phyloP scores from a whole-genome alignment of 23 tunicate species.

The Ciona savignyi region DNA sequence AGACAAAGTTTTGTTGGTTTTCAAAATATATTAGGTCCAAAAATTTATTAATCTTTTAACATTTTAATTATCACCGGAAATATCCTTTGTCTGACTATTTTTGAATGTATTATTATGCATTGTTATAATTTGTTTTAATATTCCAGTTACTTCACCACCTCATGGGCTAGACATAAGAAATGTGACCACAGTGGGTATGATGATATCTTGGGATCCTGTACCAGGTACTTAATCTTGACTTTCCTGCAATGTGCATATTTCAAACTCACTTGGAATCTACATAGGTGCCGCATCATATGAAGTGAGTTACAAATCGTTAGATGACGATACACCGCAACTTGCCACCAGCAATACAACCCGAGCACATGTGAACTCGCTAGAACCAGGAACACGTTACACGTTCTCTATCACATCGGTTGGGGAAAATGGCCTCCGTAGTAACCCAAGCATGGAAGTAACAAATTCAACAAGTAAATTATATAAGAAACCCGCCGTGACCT shows the following conservation, averaged over 20 bases:
- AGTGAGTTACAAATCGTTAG: not conserved
- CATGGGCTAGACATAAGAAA: conserved; percentile 2
- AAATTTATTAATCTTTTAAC: no score
- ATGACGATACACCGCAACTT: not conserved
- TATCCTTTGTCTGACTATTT: no score
- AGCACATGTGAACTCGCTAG: not conserved
- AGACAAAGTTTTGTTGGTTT: no score
- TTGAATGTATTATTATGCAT: no score
- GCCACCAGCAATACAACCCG: not conserved
- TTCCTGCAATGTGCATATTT: no score
- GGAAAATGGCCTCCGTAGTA: not conserved
- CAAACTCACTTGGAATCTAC: no score
- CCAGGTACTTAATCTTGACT: no score
- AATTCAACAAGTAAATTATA: conserved; percentile 1
- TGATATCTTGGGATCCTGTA: conserved; percentile 38
- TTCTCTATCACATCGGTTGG: not conserved
- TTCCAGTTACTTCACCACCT: conserved; percentile 49
- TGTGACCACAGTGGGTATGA: conserved; percentile 15
- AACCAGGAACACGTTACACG: not conserved
- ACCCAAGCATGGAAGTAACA: not conserved
- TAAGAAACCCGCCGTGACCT: no score
- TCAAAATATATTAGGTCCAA: no score
- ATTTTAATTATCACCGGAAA: no score
- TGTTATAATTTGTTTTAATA: conserved; percentile 7
- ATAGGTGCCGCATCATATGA: not conserved